phyloP scores from a whole-genome alignment of 2,888 invertebrate species.

The Arge pagana region DNA sequence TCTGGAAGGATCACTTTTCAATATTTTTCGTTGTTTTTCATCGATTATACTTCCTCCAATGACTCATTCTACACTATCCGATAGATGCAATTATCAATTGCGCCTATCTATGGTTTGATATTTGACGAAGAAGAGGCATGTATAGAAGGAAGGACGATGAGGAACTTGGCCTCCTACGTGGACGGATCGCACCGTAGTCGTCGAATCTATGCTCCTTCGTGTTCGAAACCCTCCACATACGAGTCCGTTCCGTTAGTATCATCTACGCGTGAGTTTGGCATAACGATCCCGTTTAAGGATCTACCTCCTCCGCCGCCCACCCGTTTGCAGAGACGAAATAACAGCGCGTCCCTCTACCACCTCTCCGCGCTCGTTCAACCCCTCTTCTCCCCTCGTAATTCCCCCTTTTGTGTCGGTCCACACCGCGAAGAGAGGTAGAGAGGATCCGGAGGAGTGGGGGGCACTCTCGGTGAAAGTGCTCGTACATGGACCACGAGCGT shows the following conservation, averaged over 20 bases:
- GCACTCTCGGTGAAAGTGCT: too few relatives aligned
- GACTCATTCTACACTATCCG: too few relatives aligned
- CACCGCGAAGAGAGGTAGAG: constrained; percentile 33
- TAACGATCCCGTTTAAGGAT: constrained; percentile 57
- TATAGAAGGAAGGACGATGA: constrained; percentile 24
- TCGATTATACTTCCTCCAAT: too few relatives aligned
- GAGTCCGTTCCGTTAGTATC: background rate
- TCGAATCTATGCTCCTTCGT: too few relatives aligned
- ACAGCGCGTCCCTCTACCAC: constrained; percentile 37
- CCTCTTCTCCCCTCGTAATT: constrained; percentile 28
- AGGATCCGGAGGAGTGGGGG: constrained; percentile 52
- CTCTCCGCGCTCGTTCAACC: constrained; percentile 31
- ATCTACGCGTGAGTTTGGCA: constrained; percentile 37
- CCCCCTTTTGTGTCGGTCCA: constrained; percentile 36
- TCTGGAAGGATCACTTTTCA: too few relatives aligned
- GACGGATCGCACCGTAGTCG: background rate
- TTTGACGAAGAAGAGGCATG: constrained; percentile 23
- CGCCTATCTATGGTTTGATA: too few relatives aligned
- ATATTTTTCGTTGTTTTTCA: too few relatives aligned
- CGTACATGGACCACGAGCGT: constrained; percentile 50
- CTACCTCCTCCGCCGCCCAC: constrained; percentile 31
- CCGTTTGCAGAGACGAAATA: constrained; percentile 37
- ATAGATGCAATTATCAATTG: too few relatives aligned
- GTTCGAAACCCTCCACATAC: too few relatives aligned
- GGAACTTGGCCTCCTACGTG: background rate